Base-by-base conservation (phyloP, 2,888 invertebrate species). In the Drosophila infuscata region DNA sequence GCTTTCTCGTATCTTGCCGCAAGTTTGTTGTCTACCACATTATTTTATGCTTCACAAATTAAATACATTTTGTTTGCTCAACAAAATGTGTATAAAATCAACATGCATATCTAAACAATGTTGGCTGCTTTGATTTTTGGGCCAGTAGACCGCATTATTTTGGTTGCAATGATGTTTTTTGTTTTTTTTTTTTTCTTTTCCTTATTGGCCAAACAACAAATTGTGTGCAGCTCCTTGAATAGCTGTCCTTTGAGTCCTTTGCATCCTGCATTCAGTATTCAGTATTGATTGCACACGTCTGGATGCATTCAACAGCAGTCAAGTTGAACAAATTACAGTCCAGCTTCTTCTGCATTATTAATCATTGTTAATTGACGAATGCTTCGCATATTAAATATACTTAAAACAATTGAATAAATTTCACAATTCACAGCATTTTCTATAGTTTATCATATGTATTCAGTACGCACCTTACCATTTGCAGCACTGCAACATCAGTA, bases 71-170 rank as follows among this genome's bases (percentile, higher is more conserved):
- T 70, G 49, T 68, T 76, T 69, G 73, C 61, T 36, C 48, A 63
- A 58, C 51, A 57, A 78, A 77, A 67, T 69, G 69, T 67, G 64
- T 59, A 29, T 46, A n/a, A 32, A 54, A 53, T 62, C 60, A 12
- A 20, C 46, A 33, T 57, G 30, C 38, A 43, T 15, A 25, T 29
- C 33, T 51, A 33, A 11, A 17, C 12, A 51, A 57, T 46, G 53
- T 33, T 81, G 63, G 51, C 59, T 82, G 51, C 90, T 84, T 90
- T 84, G 84, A 84, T 90, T 89, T 83, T 68, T 62, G 61, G 63
- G 67, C 66, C 83, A 66, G 76, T 70, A 49, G 58, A 85, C 83
- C 84, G 71, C 87, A 84, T 90, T 90, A 90, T 88, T 88, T 90
- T 70, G 87, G 80, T 70, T 81, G 51, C 48, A 75, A 58, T 53